Conservation (phyloP, 1,140 invertebrate genomes). For the Metopolophium dirhodum region DNA sequence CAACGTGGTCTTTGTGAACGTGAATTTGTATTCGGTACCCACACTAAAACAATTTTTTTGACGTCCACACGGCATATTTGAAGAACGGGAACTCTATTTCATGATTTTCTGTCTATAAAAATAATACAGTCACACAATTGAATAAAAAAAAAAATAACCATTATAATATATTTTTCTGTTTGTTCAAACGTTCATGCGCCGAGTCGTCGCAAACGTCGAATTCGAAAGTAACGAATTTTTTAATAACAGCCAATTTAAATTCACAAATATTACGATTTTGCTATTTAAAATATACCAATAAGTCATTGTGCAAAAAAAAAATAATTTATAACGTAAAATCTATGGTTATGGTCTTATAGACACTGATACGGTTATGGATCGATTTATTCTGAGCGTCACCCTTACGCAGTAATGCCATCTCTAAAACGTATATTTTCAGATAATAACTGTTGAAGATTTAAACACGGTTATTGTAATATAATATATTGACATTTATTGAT, state of each 20-base stretch:
- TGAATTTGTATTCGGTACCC: neutral
- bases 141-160: neutral
- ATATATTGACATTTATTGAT: neutral
- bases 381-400: neutral
- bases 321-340: neutral
- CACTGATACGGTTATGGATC: neutral
- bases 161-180: neutral
- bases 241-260: neutral
- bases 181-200: neutral
- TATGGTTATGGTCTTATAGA: neutral
- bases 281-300: neutral
- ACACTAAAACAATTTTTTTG: neutral
- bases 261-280: neutral
- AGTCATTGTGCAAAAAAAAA: neutral
- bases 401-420: neutral
- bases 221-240: neutral
- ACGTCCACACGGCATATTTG: neutral
- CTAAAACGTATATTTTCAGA: neutral
- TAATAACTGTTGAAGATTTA: neutral
- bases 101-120: neutral
- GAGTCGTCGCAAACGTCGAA: too few relatives aligned
- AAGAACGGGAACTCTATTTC: neutral
- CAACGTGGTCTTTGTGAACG: neutral
- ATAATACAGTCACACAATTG: neutral
- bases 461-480: neutral